phyloP scores from a whole-genome alignment of 1,140 invertebrate species.

The Aricia agestis region DNA sequence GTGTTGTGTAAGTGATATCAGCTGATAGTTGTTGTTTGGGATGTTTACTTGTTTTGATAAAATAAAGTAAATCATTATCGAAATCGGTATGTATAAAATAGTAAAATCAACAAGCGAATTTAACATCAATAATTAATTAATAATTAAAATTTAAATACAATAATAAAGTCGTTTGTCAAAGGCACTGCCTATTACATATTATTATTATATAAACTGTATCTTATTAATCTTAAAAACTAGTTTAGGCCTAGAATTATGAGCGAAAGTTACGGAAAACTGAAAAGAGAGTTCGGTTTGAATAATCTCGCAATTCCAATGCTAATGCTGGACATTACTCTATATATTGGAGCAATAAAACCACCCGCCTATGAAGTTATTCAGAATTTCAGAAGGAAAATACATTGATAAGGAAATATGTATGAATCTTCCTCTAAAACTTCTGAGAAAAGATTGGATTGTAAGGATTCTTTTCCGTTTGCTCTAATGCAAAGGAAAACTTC shows the following conservation, averaged over 20 bases:
- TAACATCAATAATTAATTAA: not conserved
- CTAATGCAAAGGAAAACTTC: too few species aligned
- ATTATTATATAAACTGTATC: not conserved
- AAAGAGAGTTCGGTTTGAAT: not conserved
- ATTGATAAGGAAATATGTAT: not conserved
- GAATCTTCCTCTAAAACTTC: too few species aligned
- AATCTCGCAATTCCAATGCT: not conserved
- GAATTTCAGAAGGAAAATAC: not conserved
- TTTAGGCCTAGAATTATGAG: not conserved
- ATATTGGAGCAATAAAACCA: not conserved
- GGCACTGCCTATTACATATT: not conserved
- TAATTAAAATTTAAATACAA: too few species aligned
- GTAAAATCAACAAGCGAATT: not conserved
- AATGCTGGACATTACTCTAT: not conserved
- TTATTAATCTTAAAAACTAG: not conserved
- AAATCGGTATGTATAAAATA: not conserved
- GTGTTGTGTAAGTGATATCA: constrained; percentile 25
- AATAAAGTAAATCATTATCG: not conserved
- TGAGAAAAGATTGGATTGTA: too few species aligned
- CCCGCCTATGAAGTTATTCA: not conserved
- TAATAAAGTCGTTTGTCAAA: not conserved
- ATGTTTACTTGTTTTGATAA: not conserved
- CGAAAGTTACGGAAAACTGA: not conserved
- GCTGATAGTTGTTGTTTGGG: constrained; percentile 6
- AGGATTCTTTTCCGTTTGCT: too few species aligned